phyloP scores from a whole-genome alignment of 2,888 invertebrate species.

The Orchesella flavescens region DNA sequence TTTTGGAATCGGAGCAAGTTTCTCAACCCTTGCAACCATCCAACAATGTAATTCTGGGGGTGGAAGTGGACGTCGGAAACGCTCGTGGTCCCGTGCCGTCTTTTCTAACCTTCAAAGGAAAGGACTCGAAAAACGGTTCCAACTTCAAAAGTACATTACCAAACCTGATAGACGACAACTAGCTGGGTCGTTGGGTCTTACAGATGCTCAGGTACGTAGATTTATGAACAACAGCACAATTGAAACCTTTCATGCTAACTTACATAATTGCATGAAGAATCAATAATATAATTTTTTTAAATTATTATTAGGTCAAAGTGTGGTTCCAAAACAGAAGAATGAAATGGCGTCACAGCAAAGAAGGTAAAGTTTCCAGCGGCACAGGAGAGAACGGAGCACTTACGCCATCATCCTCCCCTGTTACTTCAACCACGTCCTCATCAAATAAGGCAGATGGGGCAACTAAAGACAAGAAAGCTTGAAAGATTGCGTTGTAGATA shows the following conservation, averaged over 20 bases:
- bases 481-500: background rate
- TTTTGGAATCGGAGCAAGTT: slow-evolving; percentile 61
- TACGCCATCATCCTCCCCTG: slow-evolving; percentile 41
- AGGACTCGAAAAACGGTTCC: slow-evolving; percentile 92
- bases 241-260: too few species aligned
- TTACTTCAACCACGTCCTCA: slow-evolving; percentile 46
- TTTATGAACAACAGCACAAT: too few species aligned
- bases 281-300: too few species aligned
- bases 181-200: slow-evolving; percentile 91
- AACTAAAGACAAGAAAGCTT: slow-evolving; percentile 52
- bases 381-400: slow-evolving; percentile 31
- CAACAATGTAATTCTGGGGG: slow-evolving; percentile 69
- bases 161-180: slow-evolving; percentile 94
- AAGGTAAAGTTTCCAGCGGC: slow-evolving; percentile 73
- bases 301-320: slow-evolving; percentile 83
- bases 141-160: slow-evolving; percentile 95
- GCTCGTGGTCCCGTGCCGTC: slow-evolving; percentile 96
- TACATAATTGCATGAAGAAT: too few species aligned
- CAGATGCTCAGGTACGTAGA: slow-evolving; percentile 91
- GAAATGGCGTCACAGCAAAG: slow-evolving; percentile 90
- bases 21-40: slow-evolving; percentile 67
- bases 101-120: slow-evolving; percentile 96
- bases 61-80: slow-evolving; percentile 81
- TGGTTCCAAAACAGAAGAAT: slow-evolving; percentile 94
- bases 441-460: slow-evolving; percentile 57